phyloP scores from a whole-genome alignment of 2,113 vertebrate genomes.

The Eonycteris spelaea region DNA sequence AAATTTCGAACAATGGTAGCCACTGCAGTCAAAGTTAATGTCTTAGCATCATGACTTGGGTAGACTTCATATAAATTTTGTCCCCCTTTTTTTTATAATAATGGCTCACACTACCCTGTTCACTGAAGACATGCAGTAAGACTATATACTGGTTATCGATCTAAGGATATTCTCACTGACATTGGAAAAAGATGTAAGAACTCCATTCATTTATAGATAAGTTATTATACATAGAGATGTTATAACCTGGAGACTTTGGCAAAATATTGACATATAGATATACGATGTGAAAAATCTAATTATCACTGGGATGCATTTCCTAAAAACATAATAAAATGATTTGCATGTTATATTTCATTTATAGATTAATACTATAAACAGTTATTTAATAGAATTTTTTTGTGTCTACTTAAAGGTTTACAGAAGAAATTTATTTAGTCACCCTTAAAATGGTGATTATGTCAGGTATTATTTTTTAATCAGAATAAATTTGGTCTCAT shows the following conservation, averaged over 20 bases:
- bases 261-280: background rate
- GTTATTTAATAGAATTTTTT: background rate
- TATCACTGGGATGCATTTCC: background rate
- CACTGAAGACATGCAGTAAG: background rate
- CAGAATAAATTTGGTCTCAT: background rate
- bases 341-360: background rate
- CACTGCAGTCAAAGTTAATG: background rate
- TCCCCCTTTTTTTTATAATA: background rate
- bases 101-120: background rate
- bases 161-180: background rate
- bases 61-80: background rate
- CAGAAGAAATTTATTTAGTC: background rate
- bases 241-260: background rate
- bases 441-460: background rate
- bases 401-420: background rate
- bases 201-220: background rate
- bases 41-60: background rate
- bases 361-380: background rate
- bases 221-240: background rate
- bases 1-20: background rate
- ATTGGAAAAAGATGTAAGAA: background rate
- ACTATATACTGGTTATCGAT: background rate
- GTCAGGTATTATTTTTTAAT: background rate
- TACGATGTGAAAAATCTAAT: background rate
- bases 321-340: background rate